Evolutionary conservation across 30 jellyfish, hydroid and myxozoan genomes (phyloP).

Genomic region (Aurelia coerulea): DNA sequence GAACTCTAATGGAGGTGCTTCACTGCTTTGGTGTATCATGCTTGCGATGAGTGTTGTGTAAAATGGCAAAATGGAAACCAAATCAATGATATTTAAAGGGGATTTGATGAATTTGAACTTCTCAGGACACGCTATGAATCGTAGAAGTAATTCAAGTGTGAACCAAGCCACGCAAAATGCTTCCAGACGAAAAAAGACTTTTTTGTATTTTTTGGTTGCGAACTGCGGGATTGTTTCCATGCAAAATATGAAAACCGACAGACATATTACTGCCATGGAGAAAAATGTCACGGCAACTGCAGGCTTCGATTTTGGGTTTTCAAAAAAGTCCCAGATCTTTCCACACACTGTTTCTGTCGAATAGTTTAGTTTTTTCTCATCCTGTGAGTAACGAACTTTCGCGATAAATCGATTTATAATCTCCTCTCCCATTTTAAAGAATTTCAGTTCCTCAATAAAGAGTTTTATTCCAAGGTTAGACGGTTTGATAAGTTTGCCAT

Average conservation of each 20-base stretch:
- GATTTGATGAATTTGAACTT: conserved; percentile 59
- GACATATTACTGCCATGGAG: conserved; percentile 60
- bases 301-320: conserved; percentile 62
- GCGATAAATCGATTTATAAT: conserved; percentile 59
- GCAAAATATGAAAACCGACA: conserved; percentile 62
- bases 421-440: conserved; percentile 85
- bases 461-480: conserved; percentile 48
- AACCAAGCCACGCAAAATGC: conserved; percentile 72
- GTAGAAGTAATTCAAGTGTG: conserved; percentile 63
- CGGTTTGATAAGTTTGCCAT: conserved; percentile 72
- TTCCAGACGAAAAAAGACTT: conserved; percentile 29
- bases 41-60: conserved; percentile 39
- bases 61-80: conserved; percentile 68
- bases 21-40: neutral
- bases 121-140: conserved; percentile 52
- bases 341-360: conserved; percentile 3
- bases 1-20: conserved; percentile 40
- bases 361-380: neutral
- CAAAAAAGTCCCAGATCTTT: conserved; percentile 68
- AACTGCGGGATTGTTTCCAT: conserved; percentile 68
- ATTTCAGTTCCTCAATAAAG: conserved; percentile 70
- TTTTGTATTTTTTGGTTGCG: neutral
- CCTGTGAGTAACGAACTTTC: conserved; percentile 41
- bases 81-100: conserved; percentile 53
- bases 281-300: conserved; percentile 63